Conservation (phyloP, 2,797 vertebrate species). For the Champsocephalus esox region DNA sequence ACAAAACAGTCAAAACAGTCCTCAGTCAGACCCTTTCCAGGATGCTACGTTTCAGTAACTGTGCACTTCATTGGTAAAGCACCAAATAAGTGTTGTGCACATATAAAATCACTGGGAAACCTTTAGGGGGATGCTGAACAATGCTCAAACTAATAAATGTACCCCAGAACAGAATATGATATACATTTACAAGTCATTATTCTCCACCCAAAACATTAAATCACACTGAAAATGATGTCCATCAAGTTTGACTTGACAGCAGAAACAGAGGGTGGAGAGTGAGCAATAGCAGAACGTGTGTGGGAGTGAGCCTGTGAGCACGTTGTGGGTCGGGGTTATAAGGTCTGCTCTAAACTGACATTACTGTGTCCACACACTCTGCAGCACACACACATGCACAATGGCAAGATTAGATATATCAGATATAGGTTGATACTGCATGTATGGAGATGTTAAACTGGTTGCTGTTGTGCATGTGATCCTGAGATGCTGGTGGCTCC, state of each 20-base stretch:
- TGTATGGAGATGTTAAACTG: constrained; percentile 21
- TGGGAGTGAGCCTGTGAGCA: constrained; percentile 64
- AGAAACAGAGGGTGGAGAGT: constrained; percentile 38
- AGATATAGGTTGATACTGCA: neutral
- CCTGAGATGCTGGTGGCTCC: constrained; percentile 21
- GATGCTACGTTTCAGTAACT: constrained; percentile 17
- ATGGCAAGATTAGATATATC: constrained; percentile 12
- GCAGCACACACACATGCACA: constrained; percentile 11
- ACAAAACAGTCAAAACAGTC: neutral
- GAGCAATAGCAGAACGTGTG: constrained; percentile 59
- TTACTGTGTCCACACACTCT: constrained; percentile 62
- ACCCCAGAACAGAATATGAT: constrained; percentile 5
- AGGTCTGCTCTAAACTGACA: constrained; percentile 67
- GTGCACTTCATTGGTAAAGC: neutral
- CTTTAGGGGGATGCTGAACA: neutral
- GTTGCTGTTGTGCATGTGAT: constrained; percentile 20
- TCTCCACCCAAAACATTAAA: constrained; percentile 33
- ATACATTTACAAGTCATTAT: constrained; percentile 11
- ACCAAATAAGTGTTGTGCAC: constrained; percentile 13
- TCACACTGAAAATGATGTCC: constrained; percentile 44
- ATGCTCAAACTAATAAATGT: constrained; percentile 12
- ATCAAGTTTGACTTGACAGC: constrained; percentile 46
- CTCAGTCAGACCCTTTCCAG: neutral
- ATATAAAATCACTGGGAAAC: constrained; percentile 1
- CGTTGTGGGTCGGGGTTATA: constrained; percentile 68